A percentile compares a stretch with the other conserved stretches of the same genome.
These are phyloP conservation scores for Eutrigla gurnardus DNA, from an alignment of 2,797 vertebrate genomes.

Conservation along the genomic window DNA sequence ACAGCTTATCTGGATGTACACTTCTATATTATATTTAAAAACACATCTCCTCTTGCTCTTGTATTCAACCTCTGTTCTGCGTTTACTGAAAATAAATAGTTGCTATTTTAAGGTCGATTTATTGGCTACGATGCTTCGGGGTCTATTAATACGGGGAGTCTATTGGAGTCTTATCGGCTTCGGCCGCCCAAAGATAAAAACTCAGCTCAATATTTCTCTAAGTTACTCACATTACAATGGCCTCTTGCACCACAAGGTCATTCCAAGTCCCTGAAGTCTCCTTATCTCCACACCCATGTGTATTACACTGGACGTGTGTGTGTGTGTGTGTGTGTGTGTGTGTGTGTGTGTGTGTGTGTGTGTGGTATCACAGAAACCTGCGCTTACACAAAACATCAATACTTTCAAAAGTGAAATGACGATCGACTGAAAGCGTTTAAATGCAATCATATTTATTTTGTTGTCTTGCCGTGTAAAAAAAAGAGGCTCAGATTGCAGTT, in stretches of 20 bases:
- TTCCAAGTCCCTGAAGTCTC: slow-evolving; percentile 67
- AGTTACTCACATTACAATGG: slow-evolving; percentile 75
- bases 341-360: neutral
- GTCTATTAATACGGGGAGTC: slow-evolving; percentile 69
- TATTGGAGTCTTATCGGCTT: slow-evolving; percentile 68
- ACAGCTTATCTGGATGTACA: slow-evolving; percentile 69
- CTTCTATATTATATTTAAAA: slow-evolving; percentile 52
- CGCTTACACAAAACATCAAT: slow-evolving; percentile 41
- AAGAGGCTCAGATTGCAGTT: slow-evolving; percentile 81
- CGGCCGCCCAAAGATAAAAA: slow-evolving; percentile 66
- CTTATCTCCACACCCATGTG: slow-evolving; percentile 61
- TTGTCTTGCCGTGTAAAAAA: slow-evolving; percentile 66
- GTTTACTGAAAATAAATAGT: slow-evolving; percentile 52
- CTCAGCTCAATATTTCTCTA: slow-evolving; percentile 66
- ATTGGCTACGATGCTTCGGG: slow-evolving; percentile 51
- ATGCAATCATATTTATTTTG: slow-evolving; percentile 79
- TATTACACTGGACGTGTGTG: slow-evolving; percentile 49
- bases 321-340: slow-evolving; percentile 3
- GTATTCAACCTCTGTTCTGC: slow-evolving; percentile 13
- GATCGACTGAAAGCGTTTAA: slow-evolving; percentile 36
- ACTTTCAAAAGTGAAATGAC: slow-evolving; percentile 42
- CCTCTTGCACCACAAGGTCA: slow-evolving; percentile 77
- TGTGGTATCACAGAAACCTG: slow-evolving; percentile 12
- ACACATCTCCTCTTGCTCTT: slow-evolving; percentile 34
- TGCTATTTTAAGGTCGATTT: slow-evolving; percentile 57